Evolutionary conservation across 2,888 invertebrate species (phyloP).

Genomic region (Digitonthophagus gazella): DNA sequence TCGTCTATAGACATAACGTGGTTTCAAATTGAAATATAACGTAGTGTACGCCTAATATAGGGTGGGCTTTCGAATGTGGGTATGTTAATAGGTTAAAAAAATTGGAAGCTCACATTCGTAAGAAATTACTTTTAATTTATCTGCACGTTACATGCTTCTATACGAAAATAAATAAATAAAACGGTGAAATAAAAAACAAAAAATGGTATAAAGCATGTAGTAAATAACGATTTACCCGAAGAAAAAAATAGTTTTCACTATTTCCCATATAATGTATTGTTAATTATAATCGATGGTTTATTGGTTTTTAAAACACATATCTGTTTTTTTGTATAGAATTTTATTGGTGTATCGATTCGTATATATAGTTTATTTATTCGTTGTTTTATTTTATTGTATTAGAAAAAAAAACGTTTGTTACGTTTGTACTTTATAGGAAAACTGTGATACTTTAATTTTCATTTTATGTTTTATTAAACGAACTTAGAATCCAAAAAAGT

Average conservation of each 20-base stretch:
- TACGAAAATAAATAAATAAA: no score
- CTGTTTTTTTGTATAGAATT: background rate
- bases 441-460: slow-evolving; percentile 49
- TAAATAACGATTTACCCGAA: background rate
- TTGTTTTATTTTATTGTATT: background rate
- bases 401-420: background rate
- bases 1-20: slow-evolving; percentile 34
- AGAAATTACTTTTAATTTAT: background rate
- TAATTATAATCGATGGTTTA: background rate
- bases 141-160: background rate
- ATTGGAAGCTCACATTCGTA: background rate
- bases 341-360: background rate
- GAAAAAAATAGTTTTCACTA: background rate
- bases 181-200: background rate
- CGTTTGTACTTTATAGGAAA: slow-evolving; percentile 37
- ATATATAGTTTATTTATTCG: background rate
- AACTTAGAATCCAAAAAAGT: background rate
- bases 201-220: background rate
- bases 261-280: background rate
- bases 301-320: no score
- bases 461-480: slow-evolving; percentile 29
- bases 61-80: slow-evolving; percentile 4
- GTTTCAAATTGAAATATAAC: slow-evolving; percentile 36
- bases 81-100: background rate
- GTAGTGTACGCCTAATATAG: slow-evolving; percentile 28